phyloP scores from a whole-genome alignment of 2,888 invertebrate species.

The Cremastinae sp. region DNA sequence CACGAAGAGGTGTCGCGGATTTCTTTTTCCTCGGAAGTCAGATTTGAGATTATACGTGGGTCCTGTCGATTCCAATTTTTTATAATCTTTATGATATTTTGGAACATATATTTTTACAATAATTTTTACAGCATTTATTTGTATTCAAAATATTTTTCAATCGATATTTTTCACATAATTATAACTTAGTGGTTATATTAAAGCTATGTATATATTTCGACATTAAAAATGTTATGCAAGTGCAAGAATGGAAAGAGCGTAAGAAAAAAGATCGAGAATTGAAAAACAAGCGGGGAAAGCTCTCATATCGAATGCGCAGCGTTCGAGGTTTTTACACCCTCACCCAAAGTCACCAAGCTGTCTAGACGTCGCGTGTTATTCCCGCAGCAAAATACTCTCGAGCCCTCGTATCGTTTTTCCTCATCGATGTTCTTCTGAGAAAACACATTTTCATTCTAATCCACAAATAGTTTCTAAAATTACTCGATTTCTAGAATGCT shows the following conservation, averaged over 20 bases:
- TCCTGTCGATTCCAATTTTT: too few species aligned
- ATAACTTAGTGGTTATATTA: too few species aligned
- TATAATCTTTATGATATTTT: too few species aligned
- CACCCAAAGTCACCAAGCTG: slow-evolving; percentile 62
- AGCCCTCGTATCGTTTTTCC: slow-evolving; percentile 5
- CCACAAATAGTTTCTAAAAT: not conserved
- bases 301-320: slow-evolving; percentile 44
- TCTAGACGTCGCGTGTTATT: slow-evolving; percentile 75
- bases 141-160: too few species aligned
- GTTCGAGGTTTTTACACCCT: slow-evolving; percentile 14
- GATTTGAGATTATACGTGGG: too few species aligned
- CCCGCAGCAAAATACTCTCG: slow-evolving; percentile 60
- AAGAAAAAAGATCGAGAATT: slow-evolving; percentile 10
- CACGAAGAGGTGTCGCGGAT: not conserved
- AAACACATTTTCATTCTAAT: not conserved
- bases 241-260: too few species aligned
- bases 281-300: slow-evolving; percentile 43
- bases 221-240: too few species aligned
- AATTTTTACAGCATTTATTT: too few species aligned
- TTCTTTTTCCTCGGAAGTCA: not conserved
- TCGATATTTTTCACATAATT: too few species aligned
- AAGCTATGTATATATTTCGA: too few species aligned
- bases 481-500: too few species aligned
- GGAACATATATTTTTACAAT: too few species aligned
- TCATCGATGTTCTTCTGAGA: not conserved